Conservation (phyloP, 2,888 invertebrate genomes). For the Agonopterix arenella region DNA sequence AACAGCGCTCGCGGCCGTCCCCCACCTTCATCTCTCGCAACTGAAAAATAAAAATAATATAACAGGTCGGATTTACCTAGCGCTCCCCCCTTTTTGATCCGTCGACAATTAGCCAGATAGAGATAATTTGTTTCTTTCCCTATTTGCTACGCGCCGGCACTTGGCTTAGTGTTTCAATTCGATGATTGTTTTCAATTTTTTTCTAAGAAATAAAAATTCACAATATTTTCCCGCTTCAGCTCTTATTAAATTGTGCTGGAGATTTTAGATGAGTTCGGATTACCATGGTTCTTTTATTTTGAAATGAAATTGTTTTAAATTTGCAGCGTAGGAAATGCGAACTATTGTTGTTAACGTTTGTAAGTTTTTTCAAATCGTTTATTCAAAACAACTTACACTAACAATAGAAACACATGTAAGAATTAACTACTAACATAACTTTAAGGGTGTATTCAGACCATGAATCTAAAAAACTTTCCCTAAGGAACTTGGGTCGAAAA, state of each 20-base stretch:
- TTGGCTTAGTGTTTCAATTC: constrained; percentile 55
- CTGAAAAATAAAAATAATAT: constrained; percentile 44
- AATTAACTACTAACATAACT: too few species aligned
- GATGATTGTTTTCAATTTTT: constrained; percentile 52
- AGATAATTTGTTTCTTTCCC: constrained; percentile 66
- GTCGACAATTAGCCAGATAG: constrained; percentile 65
- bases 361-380: too few species aligned
- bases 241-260: constrained; percentile 28
- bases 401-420: too few species aligned
- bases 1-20: constrained; percentile 24
- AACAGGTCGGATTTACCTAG: constrained; percentile 57
- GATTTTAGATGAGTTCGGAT: constrained; percentile 27
- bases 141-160: constrained; percentile 39
- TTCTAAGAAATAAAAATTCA: constrained; percentile 35
- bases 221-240: constrained; percentile 28
- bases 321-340: too few species aligned
- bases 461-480: too few species aligned
- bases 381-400: too few species aligned
- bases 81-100: constrained; percentile 55
- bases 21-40: constrained; percentile 5
- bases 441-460: too few species aligned
- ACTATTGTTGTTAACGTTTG: too few species aligned
- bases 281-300: constrained; percentile 24
- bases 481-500: too few species aligned
- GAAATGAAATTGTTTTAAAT: too few species aligned